Percentiles rank a stretch among this genome's conserved stretches.
phyloP scores from a whole-genome alignment of 1,140 invertebrate species.

The Tetramorium simillimum region DNA sequence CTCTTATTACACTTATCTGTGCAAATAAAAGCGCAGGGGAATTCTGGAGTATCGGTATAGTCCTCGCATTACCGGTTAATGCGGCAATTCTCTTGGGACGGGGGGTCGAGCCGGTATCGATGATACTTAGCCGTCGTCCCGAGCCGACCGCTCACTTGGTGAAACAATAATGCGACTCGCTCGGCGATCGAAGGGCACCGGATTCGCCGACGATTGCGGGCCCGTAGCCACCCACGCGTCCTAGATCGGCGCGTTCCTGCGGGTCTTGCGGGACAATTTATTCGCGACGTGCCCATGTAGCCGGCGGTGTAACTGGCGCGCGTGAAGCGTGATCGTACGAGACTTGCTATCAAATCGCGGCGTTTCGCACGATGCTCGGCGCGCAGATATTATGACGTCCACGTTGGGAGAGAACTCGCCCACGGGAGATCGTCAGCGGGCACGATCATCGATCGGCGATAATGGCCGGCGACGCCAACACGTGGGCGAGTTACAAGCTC shows the following conservation, averaged over 20 bases:
- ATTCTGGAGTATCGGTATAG: constrained; percentile 3
- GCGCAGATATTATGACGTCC: constrained; percentile 73
- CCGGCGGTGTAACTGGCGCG: not conserved
- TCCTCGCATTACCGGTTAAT: constrained; percentile 8
- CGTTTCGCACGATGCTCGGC: not conserved
- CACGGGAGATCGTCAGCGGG: constrained; percentile 65
- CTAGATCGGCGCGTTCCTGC: constrained; percentile 27
- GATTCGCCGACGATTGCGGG: constrained; percentile 32
- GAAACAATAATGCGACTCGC: constrained; percentile 45
- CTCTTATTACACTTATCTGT: constrained; percentile 8
- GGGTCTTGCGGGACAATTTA: constrained; percentile 59
- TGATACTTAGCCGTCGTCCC: constrained; percentile 26
- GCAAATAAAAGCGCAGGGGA: not conserved
- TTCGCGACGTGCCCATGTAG: constrained; percentile 46
- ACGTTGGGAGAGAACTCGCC: constrained; percentile 68
- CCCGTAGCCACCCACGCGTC: constrained; percentile 50
- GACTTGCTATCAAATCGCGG: constrained; percentile 4
- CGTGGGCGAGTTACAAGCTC: constrained; percentile 64
- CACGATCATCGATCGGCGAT: constrained; percentile 64
- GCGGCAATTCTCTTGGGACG: constrained; percentile 26
- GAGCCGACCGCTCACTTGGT: constrained; percentile 45
- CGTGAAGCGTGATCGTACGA: constrained; percentile 14
- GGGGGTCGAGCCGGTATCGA: constrained; percentile 38
- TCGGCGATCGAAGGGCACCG: constrained; percentile 23
- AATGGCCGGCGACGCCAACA: constrained; percentile 40